phyloP scores from a whole-genome alignment of 2,888 invertebrate species.

The Cephalotes varians region DNA sequence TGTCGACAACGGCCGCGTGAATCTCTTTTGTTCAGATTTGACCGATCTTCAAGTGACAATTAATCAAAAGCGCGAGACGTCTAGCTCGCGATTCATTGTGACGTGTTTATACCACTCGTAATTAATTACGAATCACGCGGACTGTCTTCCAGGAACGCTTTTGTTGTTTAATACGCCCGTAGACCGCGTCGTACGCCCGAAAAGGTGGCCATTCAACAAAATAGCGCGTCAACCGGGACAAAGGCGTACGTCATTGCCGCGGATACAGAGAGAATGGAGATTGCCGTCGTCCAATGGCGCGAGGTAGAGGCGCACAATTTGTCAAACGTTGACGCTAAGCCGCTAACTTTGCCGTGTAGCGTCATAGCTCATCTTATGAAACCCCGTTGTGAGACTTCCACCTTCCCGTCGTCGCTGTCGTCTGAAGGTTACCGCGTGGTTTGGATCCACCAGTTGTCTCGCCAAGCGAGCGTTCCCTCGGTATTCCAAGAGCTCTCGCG shows the following conservation, averaged over 20 bases:
- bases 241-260: slow-evolving; percentile 56
- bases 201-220: slow-evolving; percentile 48
- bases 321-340: slow-evolving; percentile 80
- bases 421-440: slow-evolving; percentile 59
- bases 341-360: slow-evolving; percentile 76
- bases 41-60: slow-evolving; percentile 34
- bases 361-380: slow-evolving; percentile 75
- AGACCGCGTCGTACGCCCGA: slow-evolving; percentile 34
- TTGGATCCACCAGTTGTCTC: slow-evolving; percentile 54
- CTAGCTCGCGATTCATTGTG: slow-evolving; percentile 40
- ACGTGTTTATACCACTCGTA: slow-evolving; percentile 60
- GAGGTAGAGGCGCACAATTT: slow-evolving; percentile 76
- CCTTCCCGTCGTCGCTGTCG: slow-evolving; percentile 60
- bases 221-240: slow-evolving; percentile 45
- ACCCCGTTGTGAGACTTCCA: slow-evolving; percentile 65
- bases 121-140: slow-evolving; percentile 63
- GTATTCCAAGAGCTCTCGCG: slow-evolving; percentile 39
- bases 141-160: slow-evolving; percentile 44
- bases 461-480: slow-evolving; percentile 29
- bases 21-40: slow-evolving; percentile 9
- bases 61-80: slow-evolving; percentile 54
- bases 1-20: not conserved
- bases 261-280: slow-evolving; percentile 68
- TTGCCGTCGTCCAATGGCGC: slow-evolving; percentile 63
- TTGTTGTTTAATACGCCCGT: slow-evolving; percentile 42